phyloP scores from a whole-genome alignment of 2,797 vertebrate species.

The Enteromius radiatus region DNA sequence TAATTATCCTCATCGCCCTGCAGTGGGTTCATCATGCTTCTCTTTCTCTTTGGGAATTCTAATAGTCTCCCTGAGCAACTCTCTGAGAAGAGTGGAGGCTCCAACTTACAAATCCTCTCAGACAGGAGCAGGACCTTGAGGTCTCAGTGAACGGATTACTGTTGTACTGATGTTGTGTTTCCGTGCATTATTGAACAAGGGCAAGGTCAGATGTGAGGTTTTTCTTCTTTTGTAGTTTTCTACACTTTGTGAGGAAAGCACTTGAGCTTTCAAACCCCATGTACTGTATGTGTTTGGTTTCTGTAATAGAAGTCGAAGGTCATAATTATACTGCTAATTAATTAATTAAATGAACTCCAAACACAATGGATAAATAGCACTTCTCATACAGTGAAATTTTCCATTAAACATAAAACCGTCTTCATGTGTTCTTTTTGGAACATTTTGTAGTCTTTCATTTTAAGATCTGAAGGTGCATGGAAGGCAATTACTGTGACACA shows the following conservation, averaged over 20 bases:
- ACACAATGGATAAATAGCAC: not conserved
- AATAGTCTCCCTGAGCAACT: conserved; percentile 15
- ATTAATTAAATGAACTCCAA: not conserved
- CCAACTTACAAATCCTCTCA: conserved; percentile 32
- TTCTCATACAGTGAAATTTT: not conserved
- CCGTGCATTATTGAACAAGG: conserved; percentile 49
- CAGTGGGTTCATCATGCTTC: not conserved
- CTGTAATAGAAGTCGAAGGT: not conserved
- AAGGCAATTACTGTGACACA: not conserved
- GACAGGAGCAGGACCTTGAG: conserved; percentile 45
- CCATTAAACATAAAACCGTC: not conserved
- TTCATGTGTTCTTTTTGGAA: not conserved
- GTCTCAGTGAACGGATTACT: conserved; percentile 27
- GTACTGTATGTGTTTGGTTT: not conserved
- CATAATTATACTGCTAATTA: not conserved
- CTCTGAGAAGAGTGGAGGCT: not conserved
- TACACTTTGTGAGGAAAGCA: not conserved
- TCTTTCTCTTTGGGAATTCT: conserved; percentile 23
- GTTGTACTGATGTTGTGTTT: conserved; percentile 30
- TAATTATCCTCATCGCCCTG: conserved; percentile 5
- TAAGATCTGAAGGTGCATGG: conserved; percentile 12
- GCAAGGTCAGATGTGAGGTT: conserved; percentile 38
- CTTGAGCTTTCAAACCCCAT: not conserved
- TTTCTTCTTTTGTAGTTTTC: conserved; percentile 29
- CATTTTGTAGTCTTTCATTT: conserved; percentile 1